Percentiles rank a stretch among this genome's conserved stretches.
Evolutionary conservation across 2,113 vertebrate species (phyloP).

Genomic region (Phaethon lepturus): DNA sequence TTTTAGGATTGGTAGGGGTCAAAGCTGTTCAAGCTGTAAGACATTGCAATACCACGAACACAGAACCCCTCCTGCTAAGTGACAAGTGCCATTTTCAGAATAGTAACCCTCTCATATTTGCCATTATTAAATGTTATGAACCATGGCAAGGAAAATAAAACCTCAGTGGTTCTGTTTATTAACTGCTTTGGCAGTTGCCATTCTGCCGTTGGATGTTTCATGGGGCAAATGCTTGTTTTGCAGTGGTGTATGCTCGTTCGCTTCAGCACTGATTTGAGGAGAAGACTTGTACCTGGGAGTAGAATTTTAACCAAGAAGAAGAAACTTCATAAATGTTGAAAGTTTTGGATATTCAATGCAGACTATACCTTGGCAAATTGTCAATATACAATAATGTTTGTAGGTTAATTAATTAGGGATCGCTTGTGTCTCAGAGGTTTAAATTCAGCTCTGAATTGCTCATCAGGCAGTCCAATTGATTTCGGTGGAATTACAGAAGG

Average conservation of each 20-base stretch:
- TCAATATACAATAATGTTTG: conserved; percentile 7
- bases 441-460: conserved; percentile 37
- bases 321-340: background rate
- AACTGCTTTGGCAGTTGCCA: background rate
- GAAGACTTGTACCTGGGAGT: background rate
- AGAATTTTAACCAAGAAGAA: background rate
- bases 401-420: conserved; percentile 68
- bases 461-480: conserved; percentile 7
- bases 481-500: background rate
- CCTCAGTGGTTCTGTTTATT: background rate
- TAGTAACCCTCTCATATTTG: background rate
- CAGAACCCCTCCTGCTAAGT: background rate
- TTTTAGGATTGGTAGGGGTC: background rate
- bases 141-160: background rate
- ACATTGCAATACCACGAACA: background rate
- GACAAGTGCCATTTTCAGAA: background rate
- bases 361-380: background rate
- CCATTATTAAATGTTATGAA: background rate
- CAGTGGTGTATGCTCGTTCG: accelerated
- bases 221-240: background rate
- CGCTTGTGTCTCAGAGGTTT: conserved; percentile 39
- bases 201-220: background rate
- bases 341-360: background rate
- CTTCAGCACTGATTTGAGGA: background rate
- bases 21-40: background rate